A percentile compares a stretch with the other conserved stretches of the same genome.
Evolutionary conservation across 53 echinoderm and acorn worm genomes (phyloP).

Genomic region (Glandiceps talaboti): DNA sequence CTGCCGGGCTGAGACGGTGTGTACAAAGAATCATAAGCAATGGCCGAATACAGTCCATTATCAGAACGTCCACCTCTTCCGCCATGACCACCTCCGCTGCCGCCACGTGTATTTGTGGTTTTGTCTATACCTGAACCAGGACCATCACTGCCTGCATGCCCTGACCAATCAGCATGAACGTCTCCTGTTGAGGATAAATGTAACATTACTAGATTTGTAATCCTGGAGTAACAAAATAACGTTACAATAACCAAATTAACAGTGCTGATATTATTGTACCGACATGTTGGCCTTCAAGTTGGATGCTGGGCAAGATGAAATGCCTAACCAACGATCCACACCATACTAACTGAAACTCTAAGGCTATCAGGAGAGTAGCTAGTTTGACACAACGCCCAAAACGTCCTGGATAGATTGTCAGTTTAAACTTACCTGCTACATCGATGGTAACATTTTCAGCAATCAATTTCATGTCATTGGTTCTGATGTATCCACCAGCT

Average conservation of each 20-base stretch:
- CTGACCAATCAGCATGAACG: slow-evolving; percentile 53
- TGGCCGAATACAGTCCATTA: slow-evolving; percentile 50
- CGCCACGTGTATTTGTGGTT: slow-evolving; percentile 19
- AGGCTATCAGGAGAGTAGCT: too few species aligned
- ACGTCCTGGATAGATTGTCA: too few species aligned
- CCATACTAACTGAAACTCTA: too few species aligned
- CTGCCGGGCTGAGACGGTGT: slow-evolving; percentile 55
- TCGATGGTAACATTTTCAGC: slow-evolving; percentile 71
- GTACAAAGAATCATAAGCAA: slow-evolving; percentile 52
- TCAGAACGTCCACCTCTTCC: slow-evolving; percentile 62
- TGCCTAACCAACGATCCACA: too few species aligned
- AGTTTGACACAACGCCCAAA: too few species aligned
- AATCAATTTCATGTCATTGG: slow-evolving; percentile 47
- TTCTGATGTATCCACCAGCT: slow-evolving; percentile 67
- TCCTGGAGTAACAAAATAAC: too few species aligned
- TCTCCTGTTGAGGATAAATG: too few species aligned
- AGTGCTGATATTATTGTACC: too few species aligned
- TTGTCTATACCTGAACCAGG: slow-evolving; percentile 34
- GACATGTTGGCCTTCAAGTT: too few species aligned
- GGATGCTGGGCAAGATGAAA: too few species aligned
- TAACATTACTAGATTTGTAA: too few species aligned
- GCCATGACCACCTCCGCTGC: slow-evolving; percentile 61
- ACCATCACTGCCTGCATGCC: slow-evolving; percentile 33
- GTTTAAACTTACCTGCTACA: slow-evolving; percentile 47
- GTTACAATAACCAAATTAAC: too few species aligned